Evolutionary conservation across 1,140 invertebrate genomes (phyloP), one percentile per base, ranked within the genome.

Genomic region (Drosophila athabasca): DNA sequence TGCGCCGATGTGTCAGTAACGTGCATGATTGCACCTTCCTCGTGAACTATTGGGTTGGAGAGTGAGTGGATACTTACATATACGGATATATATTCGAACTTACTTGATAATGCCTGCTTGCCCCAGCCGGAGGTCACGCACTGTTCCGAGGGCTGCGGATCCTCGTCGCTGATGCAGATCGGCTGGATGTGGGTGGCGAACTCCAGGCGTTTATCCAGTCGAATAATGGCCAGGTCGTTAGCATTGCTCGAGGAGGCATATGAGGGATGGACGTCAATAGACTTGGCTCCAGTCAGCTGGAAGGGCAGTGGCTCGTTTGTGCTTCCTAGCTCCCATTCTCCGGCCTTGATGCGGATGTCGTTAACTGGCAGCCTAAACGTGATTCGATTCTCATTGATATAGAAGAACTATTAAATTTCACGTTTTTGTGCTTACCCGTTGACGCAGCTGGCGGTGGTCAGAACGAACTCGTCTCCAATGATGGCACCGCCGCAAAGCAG

Each of bases 51-150:
- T 13, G 6, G 9, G 5, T 13, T 39, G 46, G 50, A 65, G 51
- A 2, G 8, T n/a, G 4, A 11, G 35, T 43, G 65, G 48, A 2
- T 13, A n/a, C n/a, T 13, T 22, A 6, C 11, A 11, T 17, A 17
- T 6, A 13, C 3, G 17, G 0, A 6, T 55, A 13, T 49, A 29
- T 44, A 24, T 11, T 0, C 5, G 7, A 11, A 91, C 93, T 93
- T 93, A 96, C 96, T 94, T 94, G 95, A 94, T 15, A 97, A 89
- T 22, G 96, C 94, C 66, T 94, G 93, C 90, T 97, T 96, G 58
- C 96, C 96, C 96, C 96, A 97, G 52, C 96, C 96, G 50, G 96
- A 96, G 4, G 95, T 94, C 4, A 96, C 94, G 76, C 96, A 97
- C 45, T 94, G 93, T 46, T 94, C 94, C 24, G 90, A 93, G 58